phyloP scores from a whole-genome alignment of 2,888 invertebrate species.

The Leptopilina syphax region DNA sequence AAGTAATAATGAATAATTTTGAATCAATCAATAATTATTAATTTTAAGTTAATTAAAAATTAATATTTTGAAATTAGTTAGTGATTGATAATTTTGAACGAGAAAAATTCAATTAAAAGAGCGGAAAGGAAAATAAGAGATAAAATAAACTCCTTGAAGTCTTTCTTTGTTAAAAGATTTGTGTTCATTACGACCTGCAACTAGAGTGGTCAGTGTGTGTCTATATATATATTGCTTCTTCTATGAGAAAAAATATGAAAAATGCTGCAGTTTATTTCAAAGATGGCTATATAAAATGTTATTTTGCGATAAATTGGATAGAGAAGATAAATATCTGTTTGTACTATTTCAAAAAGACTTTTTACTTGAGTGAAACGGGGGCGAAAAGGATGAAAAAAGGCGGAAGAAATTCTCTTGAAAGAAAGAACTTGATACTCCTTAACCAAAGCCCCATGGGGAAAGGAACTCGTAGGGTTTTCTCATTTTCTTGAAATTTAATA shows the following conservation, averaged over 20 bases:
- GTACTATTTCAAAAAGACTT: background rate
- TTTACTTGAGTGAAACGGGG: background rate
- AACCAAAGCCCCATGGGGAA: slow-evolving; percentile 13
- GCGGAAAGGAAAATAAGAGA: no score
- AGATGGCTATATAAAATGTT: slow-evolving; percentile 17
- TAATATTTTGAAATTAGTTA: no score
- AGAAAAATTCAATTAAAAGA: no score
- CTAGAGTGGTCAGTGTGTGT: no score
- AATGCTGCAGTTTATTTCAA: background rate
- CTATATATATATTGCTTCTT: background rate
- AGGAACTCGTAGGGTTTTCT: background rate
- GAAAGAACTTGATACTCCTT: background rate
- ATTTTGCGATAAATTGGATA: background rate
- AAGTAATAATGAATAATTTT: no score
- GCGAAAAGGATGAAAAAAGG: background rate
- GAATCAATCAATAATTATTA: no score
- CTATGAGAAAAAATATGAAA: background rate
- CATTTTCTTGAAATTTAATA: slow-evolving; percentile 1
- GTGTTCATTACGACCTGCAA: background rate
- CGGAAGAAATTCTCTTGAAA: background rate
- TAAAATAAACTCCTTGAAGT: background rate
- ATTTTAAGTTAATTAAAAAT: no score
- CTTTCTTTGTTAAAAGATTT: background rate
- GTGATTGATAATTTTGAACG: no score
- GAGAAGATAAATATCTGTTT: slow-evolving; percentile 12